Evolutionary conservation across 1,140 invertebrate species (phyloP), one percentile per base, ranked within the genome.

Genomic region (Papilio machaon): DNA sequence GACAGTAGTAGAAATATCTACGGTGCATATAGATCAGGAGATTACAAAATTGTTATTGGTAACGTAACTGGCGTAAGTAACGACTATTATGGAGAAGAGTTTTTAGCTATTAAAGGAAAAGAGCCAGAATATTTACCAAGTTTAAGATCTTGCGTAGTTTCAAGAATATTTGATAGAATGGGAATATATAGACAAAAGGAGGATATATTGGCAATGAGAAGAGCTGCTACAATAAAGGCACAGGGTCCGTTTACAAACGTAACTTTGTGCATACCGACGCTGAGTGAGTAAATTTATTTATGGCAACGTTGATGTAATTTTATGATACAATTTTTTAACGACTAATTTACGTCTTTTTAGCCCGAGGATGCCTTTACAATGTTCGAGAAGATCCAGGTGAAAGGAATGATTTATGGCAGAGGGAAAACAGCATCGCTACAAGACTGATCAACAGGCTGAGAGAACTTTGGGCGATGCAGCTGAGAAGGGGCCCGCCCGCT

Each of bases 11-110:
- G 35, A 9, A 91, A 91, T 81, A 77, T 83, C 3, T 93, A 92
- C 43, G 93, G 88, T 2, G 87, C 93, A 6, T 94, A 91, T 47
- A 89, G 93, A 87, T 84, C 88, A 7, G 93, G 93, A 7, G 92
- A 93, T 85, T 94, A 91, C 46, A 93, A 94, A 85, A 85, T 94
- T 79, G 83, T 94, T 64, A 86, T 94, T 23, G 93, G 93, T 8
- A 94, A 94, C 82, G 88, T 94, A 4, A 89, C 92, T 43, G 92
- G 91, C 9, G 60, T 92, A 35, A 87, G 81, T 52, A 94, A 92
- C 78, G 89, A 85, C 23, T 91, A 93, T 67, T 94, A 94, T 73
- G 92, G 93, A 7, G 85, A 87, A 43, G 85, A 91, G n/a, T 87
- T 89, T 15, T 78, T 94, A 82, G 76, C 60, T 15, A 89, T 89